Evolutionary conservation across 2,888 invertebrate species (phyloP), one percentile per base, ranked within the genome.

Genomic region (Geophilus truncorum): DNA sequence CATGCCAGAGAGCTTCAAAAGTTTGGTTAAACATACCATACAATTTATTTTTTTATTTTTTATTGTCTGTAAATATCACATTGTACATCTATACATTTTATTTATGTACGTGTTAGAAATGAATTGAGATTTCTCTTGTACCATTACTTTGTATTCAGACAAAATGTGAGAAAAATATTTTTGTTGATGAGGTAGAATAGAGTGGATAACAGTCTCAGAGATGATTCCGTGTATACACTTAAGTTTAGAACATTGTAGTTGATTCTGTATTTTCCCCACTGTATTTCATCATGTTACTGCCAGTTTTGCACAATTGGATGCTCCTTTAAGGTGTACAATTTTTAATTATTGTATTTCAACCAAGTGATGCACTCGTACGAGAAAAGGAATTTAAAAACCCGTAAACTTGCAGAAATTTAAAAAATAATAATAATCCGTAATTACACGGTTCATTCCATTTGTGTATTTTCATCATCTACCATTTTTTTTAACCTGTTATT

Each of bases 281-380:
- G 51, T 28, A 70, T 10, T 70, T 70, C 10, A 25, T 70, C 70
- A 25, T 70, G 25, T 70, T 70, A 70, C 70, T 28, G 70, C 70
- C 70, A 70, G 70, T 70, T 70, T 70, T 70, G 70, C 70, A 70
- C 70, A 70, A 70, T 28, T 28, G 70, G 70, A 70, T 70, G 70
- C 70, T 70, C 70, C 70, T 70, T 70, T 70, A 28, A 70, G 10
- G 23, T 70, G 25, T 70, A 70, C 70, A 70, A 70, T 70, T 28
- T 10, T 23, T 51, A 51, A 15, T 51, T 51, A n/a, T 18, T 51
- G 18, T 51, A 18, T 18, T 40, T 40, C 40, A 40, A n/a, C 12
- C 7, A 51, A 51, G 18, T 51, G 51, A 51, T 51, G 6, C 51
- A 51, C 51, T 51, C 51, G 18, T 21, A 18, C 51, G 51, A 51